These are phyloP conservation scores for Melieria omissa DNA, from an alignment of 2,888 invertebrate genomes.

Conservation along the genomic window DNA sequence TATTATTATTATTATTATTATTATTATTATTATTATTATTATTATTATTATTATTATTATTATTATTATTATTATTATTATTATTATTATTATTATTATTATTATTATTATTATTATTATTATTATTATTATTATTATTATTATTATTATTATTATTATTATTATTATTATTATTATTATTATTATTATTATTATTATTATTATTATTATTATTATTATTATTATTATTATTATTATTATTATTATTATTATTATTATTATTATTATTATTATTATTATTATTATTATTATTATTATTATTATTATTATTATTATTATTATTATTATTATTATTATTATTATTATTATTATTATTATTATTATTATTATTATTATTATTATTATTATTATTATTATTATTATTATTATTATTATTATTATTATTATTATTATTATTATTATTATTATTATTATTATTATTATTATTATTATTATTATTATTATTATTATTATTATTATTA, in stretches of 20 bases:
- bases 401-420: conserved; percentile 4
- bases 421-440: conserved; percentile 4
- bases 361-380: conserved; percentile 4
- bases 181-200: no score
- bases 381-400: conserved; percentile 4
- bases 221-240: no score
- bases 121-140: no score
- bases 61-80: no score
- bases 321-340: conserved; percentile 4
- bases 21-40: no score
- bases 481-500: conserved; percentile 4
- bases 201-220: no score
- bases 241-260: conserved; percentile 4
- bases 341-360: conserved; percentile 4
- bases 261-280: conserved; percentile 4
- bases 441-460: conserved; percentile 4
- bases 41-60: no score
- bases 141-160: no score
- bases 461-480: conserved; percentile 4
- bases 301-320: conserved; percentile 4
- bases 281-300: conserved; percentile 4
- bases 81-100: no score
- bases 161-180: no score
- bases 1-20: no score
- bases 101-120: no score